Evolutionary conservation across 1,140 invertebrate genomes (phyloP), one percentile per base, ranked within the genome.

Genomic region (Periplaneta americana): DNA sequence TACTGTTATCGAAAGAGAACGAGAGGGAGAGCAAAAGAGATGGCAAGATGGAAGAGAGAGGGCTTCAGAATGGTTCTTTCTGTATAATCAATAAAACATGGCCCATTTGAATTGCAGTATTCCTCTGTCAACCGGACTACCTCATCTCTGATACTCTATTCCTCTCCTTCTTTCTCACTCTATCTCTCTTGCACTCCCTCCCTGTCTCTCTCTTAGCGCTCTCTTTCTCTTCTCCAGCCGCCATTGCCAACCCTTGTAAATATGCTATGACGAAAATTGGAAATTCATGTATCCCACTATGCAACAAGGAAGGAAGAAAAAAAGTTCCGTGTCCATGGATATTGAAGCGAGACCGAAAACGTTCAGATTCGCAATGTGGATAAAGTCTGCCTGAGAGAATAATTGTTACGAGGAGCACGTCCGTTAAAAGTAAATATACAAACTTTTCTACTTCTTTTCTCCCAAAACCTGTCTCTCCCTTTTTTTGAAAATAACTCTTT

Each of bases 1-100:
- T 66, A 66, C n/a, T n/a, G 6, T 66, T 66, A 11, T 66, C 48
- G 48, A 66, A 66, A 22, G 48, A 0, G 4, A n/a, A n/a, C n/a
- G n/a, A 66, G 22, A 66, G 82, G 37, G 81, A 66, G 75, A 33
- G 81, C 33, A 81, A 79, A 34, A 39, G 82, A 75, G 81, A 66
- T 75, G 36, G 81, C 33, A 81, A 79, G 37, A 39, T 28, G 39
- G 34, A 82, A 37, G 31, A 79, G 39, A 48, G 37, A 48, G 37
- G 11, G 22, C 28, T 66, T 9, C 48, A 66, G 48, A 66, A 66
- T 66, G 48, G 48, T 81, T 75, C 57, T 82, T 82, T 81, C 75
- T 81, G 34, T 37, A 74, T 74, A 81, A 83, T 83, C 82, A 83
- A 83, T 83, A 83, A 83, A 75, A 83, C 82, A 83, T 83, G 82